Evolutionary conservation across 2,888 invertebrate genomes (phyloP), one percentile per base, ranked within the genome.

Genomic region (Gastrophysa polygoni): DNA sequence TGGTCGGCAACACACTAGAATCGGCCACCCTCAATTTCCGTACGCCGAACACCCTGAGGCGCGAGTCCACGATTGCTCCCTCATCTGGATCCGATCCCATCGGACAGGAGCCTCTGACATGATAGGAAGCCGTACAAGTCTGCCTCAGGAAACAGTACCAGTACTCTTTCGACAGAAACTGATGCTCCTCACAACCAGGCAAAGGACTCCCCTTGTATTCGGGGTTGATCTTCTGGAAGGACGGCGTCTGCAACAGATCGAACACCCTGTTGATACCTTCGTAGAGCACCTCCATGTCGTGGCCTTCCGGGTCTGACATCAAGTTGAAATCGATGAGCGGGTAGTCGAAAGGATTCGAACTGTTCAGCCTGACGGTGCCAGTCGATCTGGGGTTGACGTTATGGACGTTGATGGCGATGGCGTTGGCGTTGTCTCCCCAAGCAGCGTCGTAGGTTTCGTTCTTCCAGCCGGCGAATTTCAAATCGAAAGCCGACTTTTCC

Each of bases 281-380:
- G 0, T 86, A 83, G 17, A 87, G 75, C 0, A 80, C 81, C 1
- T 83, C 81, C 0, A 86, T 84, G 75, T 83, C 86, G 57, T 71
- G 68, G 8, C 64, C 44, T 24, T 69, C 51, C 0, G 85, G 84
- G 32, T 72, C 61, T 0, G 86, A 84, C 51, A 90, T 83, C 71
- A 90, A 90, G 73, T 89, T 89, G 1, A 89, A 86, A 68, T 90
- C 83, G 61, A 91, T 87, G 16, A 85, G 72, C 0, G 91, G 90
- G 32, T 66, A 71, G 28, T 71, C 71, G 28, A 55, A 71, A 1
- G 71, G 69, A 46, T 61, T 61, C 14, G 57, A 63, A 43, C 54
- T 66, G 32, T 67, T 68, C 8, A 64, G 68, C 54, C 58, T 87
- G 85, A 77, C 89, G 89, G 66, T 86, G 85, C 88, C 90, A 88